phyloP scores from a whole-genome alignment of 2,797 vertebrate species.

The Myoxocephalus aenaeus region DNA sequence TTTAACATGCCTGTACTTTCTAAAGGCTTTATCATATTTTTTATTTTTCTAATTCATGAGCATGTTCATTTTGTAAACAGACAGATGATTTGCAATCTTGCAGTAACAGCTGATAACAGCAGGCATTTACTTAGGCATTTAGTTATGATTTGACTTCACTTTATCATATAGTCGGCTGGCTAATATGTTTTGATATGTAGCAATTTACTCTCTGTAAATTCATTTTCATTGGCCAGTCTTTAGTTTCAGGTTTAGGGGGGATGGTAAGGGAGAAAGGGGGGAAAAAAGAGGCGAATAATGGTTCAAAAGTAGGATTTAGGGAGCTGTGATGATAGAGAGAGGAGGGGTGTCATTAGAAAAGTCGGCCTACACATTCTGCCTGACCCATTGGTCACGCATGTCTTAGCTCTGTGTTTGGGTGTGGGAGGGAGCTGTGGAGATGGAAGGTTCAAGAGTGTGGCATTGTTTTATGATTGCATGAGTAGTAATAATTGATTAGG shows the following conservation, averaged over 20 bases:
- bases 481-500: neutral
- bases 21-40: neutral
- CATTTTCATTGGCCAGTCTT: neutral
- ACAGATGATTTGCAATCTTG: neutral
- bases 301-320: constrained; percentile 1
- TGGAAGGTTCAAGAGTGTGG: neutral
- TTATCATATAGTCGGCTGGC: neutral
- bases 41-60: neutral
- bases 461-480: constrained; percentile 23
- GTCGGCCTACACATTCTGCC: constrained; percentile 27
- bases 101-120: constrained; percentile 10
- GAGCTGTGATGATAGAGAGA: constrained; percentile 14
- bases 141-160: neutral
- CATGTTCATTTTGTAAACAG: neutral
- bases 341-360: constrained; percentile 50
- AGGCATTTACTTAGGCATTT: neutral
- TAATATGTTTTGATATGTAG: neutral
- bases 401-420: constrained; percentile 44
- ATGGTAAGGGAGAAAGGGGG: neutral
- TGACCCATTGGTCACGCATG: constrained; percentile 54
- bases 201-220: neutral
- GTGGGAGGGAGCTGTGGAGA: constrained; percentile 13
- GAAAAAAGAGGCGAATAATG: neutral
- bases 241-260: constrained; percentile 29
- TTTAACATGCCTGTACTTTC: neutral